Evolutionary conservation across 2,113 vertebrate species (phyloP), one percentile per base, ranked within the genome.

Genomic region (Tiliqua scincoides): DNA sequence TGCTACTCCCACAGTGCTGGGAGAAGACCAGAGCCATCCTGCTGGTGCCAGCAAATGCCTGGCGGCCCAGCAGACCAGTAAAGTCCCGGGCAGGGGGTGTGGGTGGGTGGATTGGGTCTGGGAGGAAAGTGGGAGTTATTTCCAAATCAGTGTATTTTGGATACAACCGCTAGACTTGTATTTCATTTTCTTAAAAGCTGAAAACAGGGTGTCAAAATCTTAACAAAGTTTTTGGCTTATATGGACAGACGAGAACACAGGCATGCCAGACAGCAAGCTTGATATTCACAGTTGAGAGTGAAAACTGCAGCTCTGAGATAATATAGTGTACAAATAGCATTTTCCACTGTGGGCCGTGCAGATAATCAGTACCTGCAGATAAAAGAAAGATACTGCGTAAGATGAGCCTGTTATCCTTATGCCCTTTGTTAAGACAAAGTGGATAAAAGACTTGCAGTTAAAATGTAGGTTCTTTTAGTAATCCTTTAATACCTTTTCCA

Each of bases 291-390:
- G 81, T 72, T 71, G 43, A 88, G 40, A 43, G 54, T 72, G 23
- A 73, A 73, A 79, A 79, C 68, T 79, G 67, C 3, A 1, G 2
- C 85, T 78, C 4, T 54, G 79, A 85, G 12, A 1, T 85, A 35
- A 84, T 72, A 75, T 73, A 79, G 15, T 61, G 23, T 72, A 82
- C 83, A 87, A 32, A 4, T 35, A 17, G 21, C 27, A 79, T 27
- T 79, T 82, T 62, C 3, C 54, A 59, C 30, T 84, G 12, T 59
- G 30, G 23, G 9, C 17, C 63, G 72, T 37, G 2, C 1, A 88
- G 54, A 74, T 83, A 86, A 85, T 76, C 90, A 87, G 30, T 82
- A 70, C 21, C 2, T 79, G 68, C 15, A 72, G 32, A 63, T 70
- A 57, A 78, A 68, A 68, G n/a, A 1, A 6, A 27, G 83, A 5